Evolutionary conservation across 2,888 invertebrate genomes (phyloP), one percentile per base, ranked within the genome.

Genomic region (Nowickia ferox): DNA sequence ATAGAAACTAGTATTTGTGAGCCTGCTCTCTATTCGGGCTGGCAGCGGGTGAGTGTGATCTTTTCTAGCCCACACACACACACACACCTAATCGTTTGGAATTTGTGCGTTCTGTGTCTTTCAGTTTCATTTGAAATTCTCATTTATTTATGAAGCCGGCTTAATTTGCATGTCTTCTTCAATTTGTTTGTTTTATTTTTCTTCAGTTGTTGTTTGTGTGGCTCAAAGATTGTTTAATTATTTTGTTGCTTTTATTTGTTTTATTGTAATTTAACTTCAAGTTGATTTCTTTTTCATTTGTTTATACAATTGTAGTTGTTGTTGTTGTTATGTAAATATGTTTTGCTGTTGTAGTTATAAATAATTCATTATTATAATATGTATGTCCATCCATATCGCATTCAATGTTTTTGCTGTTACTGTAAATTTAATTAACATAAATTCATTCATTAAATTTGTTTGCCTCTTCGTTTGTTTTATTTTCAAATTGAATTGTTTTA

Each of bases 101-200:
- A 30, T 30, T 30, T 48, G 48, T 17, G n/a, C 10, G 17, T 42
- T n/a, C 22, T 10, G 15, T 13, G 13, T 59, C 13, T 69, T 48
- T 69, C 59, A 30, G 13, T 69, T 69, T 59, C 69, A 19, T 69
- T 78, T 78, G 11, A 72, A 72, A 79, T 72, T 71, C 81, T 85
- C 72, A 78, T 74, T 85, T 85, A 80, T 80, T 80, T 81, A 77
- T 76, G 55, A 79, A 76, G 83, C 83, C 86, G 86, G 83, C 83
- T 80, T 83, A 65, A 86, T 86, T 86, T 80, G 86, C 86, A 86
- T 86, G 79, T 66, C 79, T 65, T 86, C 83, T 79, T 75, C 71
- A 71, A 83, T 83, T 86, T 83, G 79, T 83, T 85, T 68, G 59
- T 71, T 82, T 84, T 68, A 68, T 19, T 77, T 59, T 63, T 11